Base-by-base conservation (phyloP, 2,888 invertebrate genomes). In the Xestia ashworthii region DNA sequence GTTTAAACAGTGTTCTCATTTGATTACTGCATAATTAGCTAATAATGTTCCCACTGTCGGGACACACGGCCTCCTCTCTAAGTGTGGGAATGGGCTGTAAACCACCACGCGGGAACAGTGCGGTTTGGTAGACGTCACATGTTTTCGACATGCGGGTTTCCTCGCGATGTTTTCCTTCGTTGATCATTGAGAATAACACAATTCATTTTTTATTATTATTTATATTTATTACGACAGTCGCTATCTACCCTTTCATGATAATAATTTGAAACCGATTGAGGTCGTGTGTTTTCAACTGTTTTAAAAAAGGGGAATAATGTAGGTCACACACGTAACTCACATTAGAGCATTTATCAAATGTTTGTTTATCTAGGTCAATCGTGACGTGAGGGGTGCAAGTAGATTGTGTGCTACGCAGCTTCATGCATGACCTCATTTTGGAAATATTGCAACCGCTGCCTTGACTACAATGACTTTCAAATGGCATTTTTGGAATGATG, bases 261-360 rank as follows among this genome's bases (percentile, higher is more conserved):
- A 55, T 55, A 62, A 68, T 72, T 72, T 62, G 12, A 48, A 48
- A 19, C 46, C 53, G 22, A 80, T 74, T 48, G 32, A 75, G 32
- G 53, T 66, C 22, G 16, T 14, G n/a, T 65, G 38, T 25, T 70
- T 58, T 69, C 16, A 69, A 69, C 58, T 68, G 69, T 74, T 68
- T 60, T 46, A 8, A 58, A 71, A 58, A 22, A 62, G 76, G 83
- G 83, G 74, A 46, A n/a, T 32, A 25, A 72, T 76, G 50, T 83
- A 83, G 84, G 83, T 83, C 84, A 69, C 72, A 48, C 16, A 53
- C 38, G 53, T 66, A 22, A 68, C 66, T 41, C 64, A 44, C 44
- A 75, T 46, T 68, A 65, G 12, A 19, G 19, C 5, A 41, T 46
- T 75, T 64, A 44, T 79, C 44, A 65, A 65, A 46, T 19, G 0